phyloP scores from a whole-genome alignment of 2,797 vertebrate genomes.

The Galaxias olidus region DNA sequence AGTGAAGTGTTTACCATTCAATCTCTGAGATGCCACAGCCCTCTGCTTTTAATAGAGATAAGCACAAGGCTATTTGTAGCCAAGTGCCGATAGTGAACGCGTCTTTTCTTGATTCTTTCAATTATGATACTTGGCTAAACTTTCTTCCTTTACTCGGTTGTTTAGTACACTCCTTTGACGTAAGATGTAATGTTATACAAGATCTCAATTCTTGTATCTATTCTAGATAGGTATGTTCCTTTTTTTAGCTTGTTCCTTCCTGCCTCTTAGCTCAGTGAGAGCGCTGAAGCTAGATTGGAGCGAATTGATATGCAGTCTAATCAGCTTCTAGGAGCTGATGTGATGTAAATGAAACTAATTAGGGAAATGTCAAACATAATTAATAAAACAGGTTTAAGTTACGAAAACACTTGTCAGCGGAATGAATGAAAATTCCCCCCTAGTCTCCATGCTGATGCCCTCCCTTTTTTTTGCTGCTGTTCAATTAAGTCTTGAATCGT shows the following conservation, averaged over 20 bases:
- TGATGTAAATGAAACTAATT: slow-evolving; percentile 98
- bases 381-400: slow-evolving; percentile 92
- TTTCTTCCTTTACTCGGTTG: background rate
- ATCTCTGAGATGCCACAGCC: slow-evolving; percentile 49
- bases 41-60: slow-evolving; percentile 52
- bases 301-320: slow-evolving; percentile 88
- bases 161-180: no score
- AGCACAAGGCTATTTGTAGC: slow-evolving; percentile 46
- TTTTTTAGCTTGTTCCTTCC: slow-evolving; percentile 51
- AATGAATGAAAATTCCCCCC: slow-evolving; percentile 85
- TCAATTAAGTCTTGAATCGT: slow-evolving; percentile 85
- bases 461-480: slow-evolving; percentile 66
- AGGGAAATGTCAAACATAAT: slow-evolving; percentile 92
- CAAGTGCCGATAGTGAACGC: slow-evolving; percentile 23
- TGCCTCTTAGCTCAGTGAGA: slow-evolving; percentile 40
- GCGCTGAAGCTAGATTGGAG: slow-evolving; percentile 51
- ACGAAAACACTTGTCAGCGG: slow-evolving; percentile 94
- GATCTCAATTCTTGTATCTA: background rate
- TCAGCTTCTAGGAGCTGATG: slow-evolving; percentile 90
- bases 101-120: slow-evolving; percentile 45
- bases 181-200: background rate
- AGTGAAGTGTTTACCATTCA: slow-evolving; percentile 69
- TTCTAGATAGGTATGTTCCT: slow-evolving; percentile 24
- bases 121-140: slow-evolving; percentile 35
- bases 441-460: slow-evolving; percentile 63